A percentile compares a stretch with the other conserved stretches of the same genome.
phyloP scores from a whole-genome alignment of 2,113 vertebrate species.

The Hemibates koningsi region DNA sequence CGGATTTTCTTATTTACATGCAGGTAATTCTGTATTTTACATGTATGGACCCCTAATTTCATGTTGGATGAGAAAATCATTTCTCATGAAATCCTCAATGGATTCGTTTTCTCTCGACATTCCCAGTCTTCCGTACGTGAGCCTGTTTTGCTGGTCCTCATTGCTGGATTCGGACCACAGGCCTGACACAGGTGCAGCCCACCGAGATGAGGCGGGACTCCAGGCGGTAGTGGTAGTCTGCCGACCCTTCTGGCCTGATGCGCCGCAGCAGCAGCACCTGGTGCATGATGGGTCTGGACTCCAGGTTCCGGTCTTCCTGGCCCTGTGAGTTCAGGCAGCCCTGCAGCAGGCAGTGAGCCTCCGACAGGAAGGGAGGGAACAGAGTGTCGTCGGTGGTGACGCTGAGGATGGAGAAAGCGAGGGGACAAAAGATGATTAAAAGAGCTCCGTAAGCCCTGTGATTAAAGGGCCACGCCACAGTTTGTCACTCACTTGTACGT shows the following conservation, averaged over 20 bases:
- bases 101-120: not conserved
- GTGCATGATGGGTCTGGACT: conserved; percentile 78
- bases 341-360: conserved; percentile 73
- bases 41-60: not conserved
- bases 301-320: conserved; percentile 63
- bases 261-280: conserved; percentile 79
- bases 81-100: not conserved
- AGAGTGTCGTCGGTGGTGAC: not conserved
- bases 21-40: not conserved
- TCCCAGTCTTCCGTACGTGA: not conserved
- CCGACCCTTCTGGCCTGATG: conserved; percentile 28
- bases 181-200: conserved; percentile 82
- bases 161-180: conserved; percentile 26
- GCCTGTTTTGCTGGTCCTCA: not conserved
- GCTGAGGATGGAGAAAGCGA: not conserved
- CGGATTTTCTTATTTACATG: not conserved
- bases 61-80: not conserved
- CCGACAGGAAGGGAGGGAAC: conserved; percentile 51
- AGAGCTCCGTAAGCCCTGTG: rapidly evolving
- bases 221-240: conserved; percentile 64
- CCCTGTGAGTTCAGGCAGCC: conserved; percentile 70
- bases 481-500: conserved; percentile 49
- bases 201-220: conserved; percentile 77
- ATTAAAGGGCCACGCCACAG: rapidly evolving
- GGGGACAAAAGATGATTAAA: not conserved